Percentiles rank a stretch among this genome's conserved stretches.
Evolutionary conservation across 2,113 vertebrate species (phyloP).

Genomic region (Amazona guildingii): DNA sequence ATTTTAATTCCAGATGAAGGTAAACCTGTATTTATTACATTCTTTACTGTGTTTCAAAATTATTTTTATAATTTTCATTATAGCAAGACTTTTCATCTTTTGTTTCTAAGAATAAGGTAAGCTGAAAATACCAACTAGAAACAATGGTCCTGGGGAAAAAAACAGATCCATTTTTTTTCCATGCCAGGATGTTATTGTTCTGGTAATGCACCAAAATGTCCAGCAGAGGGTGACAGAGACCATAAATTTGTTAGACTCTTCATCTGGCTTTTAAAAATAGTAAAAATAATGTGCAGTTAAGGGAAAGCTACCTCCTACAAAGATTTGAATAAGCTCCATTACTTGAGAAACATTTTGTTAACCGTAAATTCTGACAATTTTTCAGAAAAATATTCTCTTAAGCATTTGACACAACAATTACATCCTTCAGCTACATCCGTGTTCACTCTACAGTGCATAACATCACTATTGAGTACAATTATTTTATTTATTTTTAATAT

Average conservation of each 20-base stretch:
- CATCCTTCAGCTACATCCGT: neutral
- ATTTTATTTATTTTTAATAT: neutral
- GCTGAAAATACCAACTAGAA: neutral
- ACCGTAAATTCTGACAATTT: neutral
- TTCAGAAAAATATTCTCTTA: neutral
- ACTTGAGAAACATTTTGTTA: neutral
- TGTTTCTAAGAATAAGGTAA: neutral
- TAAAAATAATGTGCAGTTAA: neutral
- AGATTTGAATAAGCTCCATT: neutral
- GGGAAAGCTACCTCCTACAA: neutral
- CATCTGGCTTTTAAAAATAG: neutral
- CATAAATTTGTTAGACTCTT: accelerated
- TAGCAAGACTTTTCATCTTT: neutral
- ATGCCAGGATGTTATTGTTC: neutral
- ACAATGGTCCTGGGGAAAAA: neutral
- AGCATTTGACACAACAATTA: neutral
- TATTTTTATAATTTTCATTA: neutral
- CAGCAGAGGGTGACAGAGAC: slow-evolving; percentile 60
- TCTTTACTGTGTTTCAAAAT: neutral
- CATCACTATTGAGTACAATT: neutral
- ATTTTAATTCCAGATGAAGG: neutral
- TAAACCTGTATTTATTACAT: neutral
- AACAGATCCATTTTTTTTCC: neutral
- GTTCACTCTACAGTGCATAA: neutral
- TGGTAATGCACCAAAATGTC: neutral